Percentiles rank a stretch among this genome's conserved stretches.
Conservation (phyloP, 2,113 vertebrate species). For the Misgurnus anguillicaudatus region DNA sequence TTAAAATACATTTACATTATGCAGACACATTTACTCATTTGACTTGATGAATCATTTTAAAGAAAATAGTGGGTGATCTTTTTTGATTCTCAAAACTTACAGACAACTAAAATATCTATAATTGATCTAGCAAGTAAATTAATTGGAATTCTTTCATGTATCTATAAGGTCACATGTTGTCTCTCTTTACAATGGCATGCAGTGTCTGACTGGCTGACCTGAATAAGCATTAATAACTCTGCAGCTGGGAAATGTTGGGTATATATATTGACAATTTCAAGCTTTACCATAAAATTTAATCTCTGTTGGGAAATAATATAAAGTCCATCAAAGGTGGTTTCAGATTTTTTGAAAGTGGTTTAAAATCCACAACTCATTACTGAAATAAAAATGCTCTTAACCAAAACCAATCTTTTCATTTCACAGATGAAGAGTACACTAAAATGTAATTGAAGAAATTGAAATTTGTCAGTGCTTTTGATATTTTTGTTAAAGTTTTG, state of each 20-base stretch:
- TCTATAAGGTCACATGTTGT: neutral
- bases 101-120: too few relatives aligned
- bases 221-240: neutral
- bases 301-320: neutral
- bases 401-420: neutral
- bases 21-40: too few relatives aligned
- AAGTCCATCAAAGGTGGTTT: neutral
- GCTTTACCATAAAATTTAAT: slow-evolving; percentile 8
- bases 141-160: slow-evolving; percentile 10
- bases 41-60: too few relatives aligned
- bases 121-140: too few relatives aligned
- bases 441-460: neutral
- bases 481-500: neutral
- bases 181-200: neutral
- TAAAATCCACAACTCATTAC: neutral
- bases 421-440: neutral
- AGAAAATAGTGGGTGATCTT: too few relatives aligned
- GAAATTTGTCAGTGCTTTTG: neutral
- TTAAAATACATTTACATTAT: too few relatives aligned
- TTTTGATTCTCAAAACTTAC: too few relatives aligned
- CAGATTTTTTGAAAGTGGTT: too few relatives aligned
- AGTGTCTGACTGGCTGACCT: slow-evolving; percentile 7
- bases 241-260: neutral
- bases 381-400: neutral
- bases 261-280: neutral